A percentile compares a stretch with the other conserved stretches of the same genome.
phyloP scores from a whole-genome alignment of 2,888 invertebrate species.

The Drosophila phalerata region DNA sequence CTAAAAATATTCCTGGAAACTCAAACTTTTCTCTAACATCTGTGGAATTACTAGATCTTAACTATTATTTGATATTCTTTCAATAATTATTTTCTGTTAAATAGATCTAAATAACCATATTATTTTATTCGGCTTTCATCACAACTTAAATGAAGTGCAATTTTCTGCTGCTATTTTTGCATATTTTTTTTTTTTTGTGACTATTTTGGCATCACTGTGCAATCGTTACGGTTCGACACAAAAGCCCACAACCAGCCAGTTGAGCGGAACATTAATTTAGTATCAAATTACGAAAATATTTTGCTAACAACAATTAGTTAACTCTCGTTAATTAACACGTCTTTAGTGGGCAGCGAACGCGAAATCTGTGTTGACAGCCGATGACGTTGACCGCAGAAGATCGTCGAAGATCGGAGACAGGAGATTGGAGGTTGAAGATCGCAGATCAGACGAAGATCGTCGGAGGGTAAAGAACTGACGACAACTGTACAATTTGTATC shows the following conservation, averaged over 20 bases:
- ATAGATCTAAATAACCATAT: too few species aligned
- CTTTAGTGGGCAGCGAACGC: constrained; percentile 73
- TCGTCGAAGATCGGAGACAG: constrained; percentile 19
- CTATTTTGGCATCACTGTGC: constrained; percentile 52
- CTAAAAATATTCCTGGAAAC: too few species aligned
- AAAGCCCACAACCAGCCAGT: constrained; percentile 76
- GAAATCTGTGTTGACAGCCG: constrained; percentile 84
- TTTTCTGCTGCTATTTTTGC: too few species aligned
- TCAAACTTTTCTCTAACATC: too few species aligned
- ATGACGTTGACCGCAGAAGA: constrained; percentile 64
- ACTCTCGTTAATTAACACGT: constrained; percentile 85
- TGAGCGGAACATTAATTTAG: constrained; percentile 84
- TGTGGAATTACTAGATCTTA: too few species aligned
- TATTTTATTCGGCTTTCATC: too few species aligned
- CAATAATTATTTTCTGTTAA: too few species aligned
- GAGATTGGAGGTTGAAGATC: too few species aligned
- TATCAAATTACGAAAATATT: constrained; percentile 85
- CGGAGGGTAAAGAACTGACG: neutral
- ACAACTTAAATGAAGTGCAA: too few species aligned
- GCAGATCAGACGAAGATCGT: constrained; percentile 1
- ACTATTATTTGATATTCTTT: too few species aligned
- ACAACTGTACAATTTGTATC: constrained; percentile 13
- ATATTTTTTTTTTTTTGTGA: too few species aligned
- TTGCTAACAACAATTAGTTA: constrained; percentile 85
- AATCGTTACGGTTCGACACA: constrained; percentile 56